These are phyloP conservation scores for Incurvaria masculella DNA, from an alignment of 2,888 invertebrate genomes.

Conservation along the genomic window DNA sequence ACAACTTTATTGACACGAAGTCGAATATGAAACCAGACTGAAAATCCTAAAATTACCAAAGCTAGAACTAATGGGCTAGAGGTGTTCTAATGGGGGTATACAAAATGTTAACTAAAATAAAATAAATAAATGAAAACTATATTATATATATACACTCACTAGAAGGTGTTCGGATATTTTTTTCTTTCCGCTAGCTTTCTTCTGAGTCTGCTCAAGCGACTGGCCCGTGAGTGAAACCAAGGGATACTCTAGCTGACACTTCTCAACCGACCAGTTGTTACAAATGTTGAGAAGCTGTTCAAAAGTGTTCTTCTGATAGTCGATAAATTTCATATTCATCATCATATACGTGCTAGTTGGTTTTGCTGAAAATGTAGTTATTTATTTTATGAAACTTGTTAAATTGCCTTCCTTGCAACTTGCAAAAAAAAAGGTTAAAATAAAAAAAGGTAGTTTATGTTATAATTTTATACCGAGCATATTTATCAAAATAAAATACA, in stretches of 20 bases:
- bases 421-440: background rate
- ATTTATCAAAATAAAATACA: too few species aligned
- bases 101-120: too few species aligned
- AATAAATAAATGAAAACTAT: too few species aligned
- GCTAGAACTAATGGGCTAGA: too few species aligned
- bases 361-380: slow-evolving; percentile 23
- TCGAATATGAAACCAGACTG: too few species aligned
- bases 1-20: too few species aligned
- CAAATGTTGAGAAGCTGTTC: slow-evolving; percentile 37
- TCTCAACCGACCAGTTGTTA: slow-evolving; percentile 41
- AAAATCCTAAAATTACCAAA: too few species aligned
- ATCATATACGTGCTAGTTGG: slow-evolving; percentile 28
- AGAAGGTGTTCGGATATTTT: too few species aligned
- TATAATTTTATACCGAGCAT: slow-evolving; percentile 2
- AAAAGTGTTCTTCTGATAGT: slow-evolving; percentile 36
- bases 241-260: slow-evolving; percentile 33
- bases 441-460: background rate
- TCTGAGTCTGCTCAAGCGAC: slow-evolving; percentile 28
- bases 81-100: too few species aligned
- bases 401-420: background rate
- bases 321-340: slow-evolving; percentile 36
- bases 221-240: slow-evolving; percentile 34
- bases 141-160: too few species aligned
- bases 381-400: background rate
- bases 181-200: slow-evolving; percentile 35